Evolutionary conservation across 1,140 invertebrate species (phyloP).

Genomic region (Chelonus insularis): DNA sequence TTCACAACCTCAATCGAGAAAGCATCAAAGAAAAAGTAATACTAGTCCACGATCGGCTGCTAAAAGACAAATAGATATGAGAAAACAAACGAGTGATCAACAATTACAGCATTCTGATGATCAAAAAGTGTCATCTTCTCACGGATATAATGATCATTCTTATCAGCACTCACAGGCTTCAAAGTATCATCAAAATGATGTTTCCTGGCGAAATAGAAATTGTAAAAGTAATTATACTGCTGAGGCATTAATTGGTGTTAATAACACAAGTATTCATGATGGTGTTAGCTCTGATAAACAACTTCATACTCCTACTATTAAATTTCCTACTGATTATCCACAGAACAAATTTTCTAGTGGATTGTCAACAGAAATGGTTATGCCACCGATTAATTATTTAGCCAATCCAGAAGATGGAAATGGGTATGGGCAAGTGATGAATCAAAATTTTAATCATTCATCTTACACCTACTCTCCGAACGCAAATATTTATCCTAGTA

Average conservation of each 20-base stretch:
- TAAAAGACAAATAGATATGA: constrained; percentile 54
- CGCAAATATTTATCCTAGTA: constrained; percentile 55
- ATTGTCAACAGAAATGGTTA: constrained; percentile 46
- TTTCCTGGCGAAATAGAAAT: constrained; percentile 53
- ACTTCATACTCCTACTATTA: constrained; percentile 36
- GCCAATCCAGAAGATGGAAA: constrained; percentile 47
- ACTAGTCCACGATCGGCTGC: constrained; percentile 45
- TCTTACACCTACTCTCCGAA: constrained; percentile 56
- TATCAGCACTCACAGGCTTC: constrained; percentile 46
- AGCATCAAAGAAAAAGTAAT: constrained; percentile 49
- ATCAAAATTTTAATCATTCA: constrained; percentile 57
- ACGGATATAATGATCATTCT: constrained; percentile 42
- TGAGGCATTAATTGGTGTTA: constrained; percentile 63
- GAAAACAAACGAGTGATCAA: constrained; percentile 42
- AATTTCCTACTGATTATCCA: constrained; percentile 50
- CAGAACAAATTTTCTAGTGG: constrained; percentile 53
- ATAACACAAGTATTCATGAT: constrained; percentile 46
- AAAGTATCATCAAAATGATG: constrained; percentile 55
- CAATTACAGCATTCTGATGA: constrained; percentile 41
- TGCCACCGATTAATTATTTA: constrained; percentile 55
- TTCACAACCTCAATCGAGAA: constrained; percentile 37
- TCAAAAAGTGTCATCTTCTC: constrained; percentile 41
- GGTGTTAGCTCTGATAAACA: constrained; percentile 51
- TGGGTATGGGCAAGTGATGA: constrained; percentile 54
- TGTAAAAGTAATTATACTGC: constrained; percentile 66